These are phyloP conservation scores for Athene cunicularia DNA, from an alignment of 2,113 vertebrate species.

Conservation along the genomic window DNA sequence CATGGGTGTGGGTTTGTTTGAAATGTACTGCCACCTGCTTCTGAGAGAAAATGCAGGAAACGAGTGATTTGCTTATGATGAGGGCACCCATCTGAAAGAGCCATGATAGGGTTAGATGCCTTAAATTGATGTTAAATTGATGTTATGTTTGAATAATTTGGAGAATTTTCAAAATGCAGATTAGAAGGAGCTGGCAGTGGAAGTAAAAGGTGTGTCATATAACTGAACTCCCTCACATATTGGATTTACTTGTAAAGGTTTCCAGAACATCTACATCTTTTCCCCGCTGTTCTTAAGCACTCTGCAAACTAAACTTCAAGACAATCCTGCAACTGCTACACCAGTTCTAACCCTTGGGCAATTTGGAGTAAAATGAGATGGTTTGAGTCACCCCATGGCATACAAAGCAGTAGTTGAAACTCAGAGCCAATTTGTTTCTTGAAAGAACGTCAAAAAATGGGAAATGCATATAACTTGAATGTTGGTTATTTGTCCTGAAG, in stretches of 20 bases:
- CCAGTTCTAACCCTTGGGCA: background rate
- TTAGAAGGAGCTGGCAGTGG: background rate
- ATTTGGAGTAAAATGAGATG: background rate
- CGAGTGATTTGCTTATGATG: background rate
- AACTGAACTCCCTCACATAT: background rate
- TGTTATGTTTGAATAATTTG: background rate
- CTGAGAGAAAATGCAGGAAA: background rate
- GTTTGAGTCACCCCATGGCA: background rate
- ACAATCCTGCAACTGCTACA: background rate
- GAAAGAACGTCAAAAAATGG: background rate
- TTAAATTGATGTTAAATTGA: background rate
- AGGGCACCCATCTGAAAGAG: background rate
- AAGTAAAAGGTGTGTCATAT: background rate
- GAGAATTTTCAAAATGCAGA: background rate
- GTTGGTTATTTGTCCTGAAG: background rate
- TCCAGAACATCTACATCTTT: background rate
- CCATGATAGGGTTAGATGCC: background rate
- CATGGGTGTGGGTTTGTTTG: background rate
- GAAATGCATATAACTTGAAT: background rate
- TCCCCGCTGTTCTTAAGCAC: background rate
- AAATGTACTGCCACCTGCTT: background rate
- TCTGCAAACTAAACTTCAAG: background rate
- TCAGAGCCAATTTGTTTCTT: background rate
- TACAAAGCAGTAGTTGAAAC: background rate
- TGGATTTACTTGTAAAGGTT: background rate